Evolutionary conservation across 2,888 invertebrate genomes (phyloP), one percentile per base, ranked within the genome.

Genomic region (Drosophila helvetica): DNA sequence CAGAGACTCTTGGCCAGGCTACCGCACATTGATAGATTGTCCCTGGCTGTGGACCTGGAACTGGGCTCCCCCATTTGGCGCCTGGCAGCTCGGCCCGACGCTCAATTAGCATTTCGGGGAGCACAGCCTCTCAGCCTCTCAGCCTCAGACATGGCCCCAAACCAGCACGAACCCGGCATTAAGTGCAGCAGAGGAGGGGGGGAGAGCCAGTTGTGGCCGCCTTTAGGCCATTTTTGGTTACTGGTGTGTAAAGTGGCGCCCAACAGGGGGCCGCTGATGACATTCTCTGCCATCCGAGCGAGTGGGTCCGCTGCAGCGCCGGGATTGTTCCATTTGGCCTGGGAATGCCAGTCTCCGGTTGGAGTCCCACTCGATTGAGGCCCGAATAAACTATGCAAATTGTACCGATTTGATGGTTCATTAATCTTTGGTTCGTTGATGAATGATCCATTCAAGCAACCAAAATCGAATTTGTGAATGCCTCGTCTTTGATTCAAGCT

Each of bases 101-200:
- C 27, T 83, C 78, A 83, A 86, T 83, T 82, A 81, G 83, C 81
- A 86, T 77, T 86, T 86, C 45, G 61, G 56, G 25, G 38, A 38
- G 50, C 51, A 48, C 65, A 48, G 53, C 15, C 46, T 38, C 42
- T 67, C 25, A 25, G 25, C 7, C 7, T 25, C 25, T 25, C 7
- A 27, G 8, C 27, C 27, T 8, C 57, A 59, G 48, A 75, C 75
- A 73, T 82, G 54, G 62, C 64, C 70, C 60, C 57, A 62, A 85
- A 74, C 67, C 62, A 68, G 70, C 79, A 77, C 65, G 82, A 77
- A 70, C 54, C 59, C 64, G 70, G 67, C 72, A 82, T 77, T 71
- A 73, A 25, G 48, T 47, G 43, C 42, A 47, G 45, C 43, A 46
- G 25, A 27, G 18, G 22, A 54, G 53, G 45, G 17, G 2, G 22